These are phyloP conservation scores for Regulus satrapa DNA, from an alignment of 2,113 vertebrate genomes.

Conservation along the genomic window DNA sequence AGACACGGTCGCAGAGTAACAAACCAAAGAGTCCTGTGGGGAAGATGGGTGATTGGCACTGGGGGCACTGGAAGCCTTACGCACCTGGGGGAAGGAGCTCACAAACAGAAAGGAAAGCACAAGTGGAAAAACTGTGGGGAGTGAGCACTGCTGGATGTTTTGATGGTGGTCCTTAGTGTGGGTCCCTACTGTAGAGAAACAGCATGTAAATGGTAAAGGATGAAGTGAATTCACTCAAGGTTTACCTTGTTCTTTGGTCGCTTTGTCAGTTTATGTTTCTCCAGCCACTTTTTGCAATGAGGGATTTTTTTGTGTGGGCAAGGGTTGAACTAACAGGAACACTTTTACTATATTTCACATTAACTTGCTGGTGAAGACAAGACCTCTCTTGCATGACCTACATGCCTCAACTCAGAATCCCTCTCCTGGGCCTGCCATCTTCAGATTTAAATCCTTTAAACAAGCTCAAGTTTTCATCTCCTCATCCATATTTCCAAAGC, in stretches of 20 bases:
- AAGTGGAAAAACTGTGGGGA: background rate
- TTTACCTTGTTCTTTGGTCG: background rate
- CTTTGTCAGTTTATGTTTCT: constrained; percentile 7
- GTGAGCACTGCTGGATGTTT: background rate
- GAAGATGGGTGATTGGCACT: background rate
- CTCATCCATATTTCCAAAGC: constrained; percentile 56
- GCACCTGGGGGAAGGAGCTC: background rate
- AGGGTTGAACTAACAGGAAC: constrained; percentile 14
- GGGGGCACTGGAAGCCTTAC: background rate
- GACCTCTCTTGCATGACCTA: constrained; percentile 28
- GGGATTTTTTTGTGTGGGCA: background rate
- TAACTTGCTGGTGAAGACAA: constrained; percentile 47
- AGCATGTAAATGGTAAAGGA: background rate
- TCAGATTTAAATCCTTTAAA: constrained; percentile 56
- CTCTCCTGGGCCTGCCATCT: constrained; percentile 49
- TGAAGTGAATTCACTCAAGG: background rate
- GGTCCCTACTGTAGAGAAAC: background rate
- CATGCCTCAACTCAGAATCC: constrained; percentile 42
- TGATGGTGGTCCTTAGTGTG: background rate
- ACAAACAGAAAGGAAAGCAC: background rate
- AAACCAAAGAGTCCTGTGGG: background rate
- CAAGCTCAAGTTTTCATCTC: constrained; percentile 54
- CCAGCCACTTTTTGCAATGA: background rate
- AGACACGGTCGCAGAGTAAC: background rate
- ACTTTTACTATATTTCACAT: constrained; percentile 3